Percentiles rank a stretch among this genome's conserved stretches.
Evolutionary conservation across 2,888 invertebrate species (phyloP).

Genomic region (Drosophila acutilabella): DNA sequence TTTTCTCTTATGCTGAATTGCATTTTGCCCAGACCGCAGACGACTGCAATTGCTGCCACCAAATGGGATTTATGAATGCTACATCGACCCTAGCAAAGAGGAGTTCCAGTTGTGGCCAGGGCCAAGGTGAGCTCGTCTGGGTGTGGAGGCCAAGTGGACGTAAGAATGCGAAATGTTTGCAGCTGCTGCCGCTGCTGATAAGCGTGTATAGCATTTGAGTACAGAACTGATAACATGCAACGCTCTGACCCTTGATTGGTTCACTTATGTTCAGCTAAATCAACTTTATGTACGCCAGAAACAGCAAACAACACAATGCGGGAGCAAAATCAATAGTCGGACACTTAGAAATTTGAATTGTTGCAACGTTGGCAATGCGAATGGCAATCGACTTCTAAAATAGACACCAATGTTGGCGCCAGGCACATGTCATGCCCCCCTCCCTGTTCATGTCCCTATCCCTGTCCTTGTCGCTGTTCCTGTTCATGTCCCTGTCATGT

Average conservation of each 20-base stretch:
- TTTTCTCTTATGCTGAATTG: constrained; percentile 60
- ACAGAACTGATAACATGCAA: constrained; percentile 33
- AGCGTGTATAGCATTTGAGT: constrained; percentile 23
- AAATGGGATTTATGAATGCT: constrained; percentile 72
- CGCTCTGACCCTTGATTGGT: not conserved
- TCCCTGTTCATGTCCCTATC: constrained; percentile 33
- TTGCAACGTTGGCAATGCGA: constrained; percentile 41
- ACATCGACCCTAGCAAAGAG: constrained; percentile 4
- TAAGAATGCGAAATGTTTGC: constrained; percentile 16
- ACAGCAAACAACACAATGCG: constrained; percentile 23
- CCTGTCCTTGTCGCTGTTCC: constrained; percentile 30
- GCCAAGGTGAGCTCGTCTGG: constrained; percentile 45
- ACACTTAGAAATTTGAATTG: constrained; percentile 30
- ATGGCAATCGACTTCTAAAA: constrained; percentile 31
- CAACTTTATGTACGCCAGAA: not conserved
- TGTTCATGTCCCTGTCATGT: constrained; percentile 33
- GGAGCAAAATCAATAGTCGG: constrained; percentile 44
- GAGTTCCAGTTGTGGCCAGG: constrained; percentile 12
- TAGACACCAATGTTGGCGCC: constrained; percentile 48
- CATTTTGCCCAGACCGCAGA: constrained; percentile 56
- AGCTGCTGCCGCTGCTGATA: constrained; percentile 42
- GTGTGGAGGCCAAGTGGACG: not conserved
- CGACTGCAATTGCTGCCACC: constrained; percentile 62
- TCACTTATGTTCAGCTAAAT: constrained; percentile 19
- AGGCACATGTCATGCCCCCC: constrained; percentile 40